phyloP scores from a whole-genome alignment of 2,888 invertebrate genomes.

The Orthosia incerta region DNA sequence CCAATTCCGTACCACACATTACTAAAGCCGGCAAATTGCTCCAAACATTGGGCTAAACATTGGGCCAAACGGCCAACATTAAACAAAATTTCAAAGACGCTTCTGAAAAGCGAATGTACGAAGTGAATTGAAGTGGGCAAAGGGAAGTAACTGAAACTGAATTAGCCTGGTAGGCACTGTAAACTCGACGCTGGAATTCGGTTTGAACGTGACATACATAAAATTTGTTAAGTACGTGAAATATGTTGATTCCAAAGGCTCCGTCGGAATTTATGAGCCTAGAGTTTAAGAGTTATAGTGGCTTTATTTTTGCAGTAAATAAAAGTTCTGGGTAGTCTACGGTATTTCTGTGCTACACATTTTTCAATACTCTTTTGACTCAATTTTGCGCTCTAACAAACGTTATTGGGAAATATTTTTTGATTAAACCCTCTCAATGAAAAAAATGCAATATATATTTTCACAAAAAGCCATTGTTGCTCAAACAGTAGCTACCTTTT shows the following conservation, averaged over 20 bases:
- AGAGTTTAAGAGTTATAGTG: conserved; percentile 31
- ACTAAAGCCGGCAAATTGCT: conserved; percentile 49
- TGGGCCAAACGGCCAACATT: conserved; percentile 62
- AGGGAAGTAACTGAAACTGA: conserved; percentile 72
- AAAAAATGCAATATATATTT: conserved; percentile 35
- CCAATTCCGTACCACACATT: conserved; percentile 43
- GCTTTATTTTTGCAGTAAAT: conserved; percentile 27
- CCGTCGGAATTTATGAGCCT: conserved; percentile 51
- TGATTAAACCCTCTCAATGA: conserved; percentile 36
- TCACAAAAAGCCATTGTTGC: conserved; percentile 45
- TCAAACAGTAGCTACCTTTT: conserved; percentile 37
- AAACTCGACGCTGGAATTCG: conserved; percentile 70
- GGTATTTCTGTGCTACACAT: background rate
- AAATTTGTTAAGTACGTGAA: conserved; percentile 67
- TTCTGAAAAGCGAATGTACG: conserved; percentile 62
- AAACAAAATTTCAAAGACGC: conserved; percentile 63
- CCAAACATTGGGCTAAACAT: conserved; percentile 61
- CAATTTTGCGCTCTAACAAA: background rate
- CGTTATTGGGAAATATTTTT: conserved; percentile 13
- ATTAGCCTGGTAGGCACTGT: conserved; percentile 72
- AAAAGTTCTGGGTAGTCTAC: conserved; percentile 1
- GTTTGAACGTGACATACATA: conserved; percentile 74
- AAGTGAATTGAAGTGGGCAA: conserved; percentile 70
- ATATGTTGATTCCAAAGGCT: conserved; percentile 65
- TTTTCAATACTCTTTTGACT: background rate